Conservation (phyloP, 2,113 vertebrate species). For the Psittacara wagleri region DNA sequence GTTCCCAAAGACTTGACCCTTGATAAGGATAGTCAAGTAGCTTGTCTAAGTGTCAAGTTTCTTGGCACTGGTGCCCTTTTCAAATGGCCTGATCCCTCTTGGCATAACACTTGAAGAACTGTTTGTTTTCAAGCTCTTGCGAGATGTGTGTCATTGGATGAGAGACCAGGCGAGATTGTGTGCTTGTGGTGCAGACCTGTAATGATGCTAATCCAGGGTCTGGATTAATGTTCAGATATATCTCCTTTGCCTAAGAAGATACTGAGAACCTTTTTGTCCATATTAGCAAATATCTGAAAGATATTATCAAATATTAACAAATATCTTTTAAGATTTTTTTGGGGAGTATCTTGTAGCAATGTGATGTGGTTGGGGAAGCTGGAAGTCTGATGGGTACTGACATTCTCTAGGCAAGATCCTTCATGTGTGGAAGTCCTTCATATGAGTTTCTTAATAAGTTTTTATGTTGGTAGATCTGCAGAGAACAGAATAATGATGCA, state of each 20-base stretch:
- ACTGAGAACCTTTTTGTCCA: background rate
- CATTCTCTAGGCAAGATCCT: background rate
- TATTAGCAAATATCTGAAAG: background rate
- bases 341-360: background rate
- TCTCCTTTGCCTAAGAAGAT: background rate
- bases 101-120: background rate
- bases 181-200: background rate
- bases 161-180: background rate
- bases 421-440: background rate
- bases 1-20: background rate
- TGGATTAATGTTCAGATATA: background rate
- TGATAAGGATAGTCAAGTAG: background rate
- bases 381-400: background rate
- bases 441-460: background rate
- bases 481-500: slow-evolving; percentile 95
- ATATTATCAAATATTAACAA: background rate
- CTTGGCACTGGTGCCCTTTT: background rate
- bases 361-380: background rate
- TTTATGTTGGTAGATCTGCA: slow-evolving; percentile 75
- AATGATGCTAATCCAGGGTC: background rate
- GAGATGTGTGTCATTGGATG: background rate
- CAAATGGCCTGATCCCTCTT: background rate
- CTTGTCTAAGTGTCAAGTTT: background rate
- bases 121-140: background rate
- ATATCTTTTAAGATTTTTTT: background rate